Conservation (phyloP, 2,113 vertebrate species). For the Strix aluco region DNA sequence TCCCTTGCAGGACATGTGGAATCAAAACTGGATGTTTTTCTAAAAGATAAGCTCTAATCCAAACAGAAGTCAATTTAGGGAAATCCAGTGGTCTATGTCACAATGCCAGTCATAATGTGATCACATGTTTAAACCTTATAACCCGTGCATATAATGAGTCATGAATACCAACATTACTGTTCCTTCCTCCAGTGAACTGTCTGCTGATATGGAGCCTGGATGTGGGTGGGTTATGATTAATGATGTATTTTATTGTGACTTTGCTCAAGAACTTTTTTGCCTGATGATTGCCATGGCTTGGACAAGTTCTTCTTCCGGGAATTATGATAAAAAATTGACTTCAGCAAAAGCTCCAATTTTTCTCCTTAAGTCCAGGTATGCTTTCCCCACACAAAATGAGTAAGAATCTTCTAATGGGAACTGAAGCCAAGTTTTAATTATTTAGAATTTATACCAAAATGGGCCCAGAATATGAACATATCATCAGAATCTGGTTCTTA, state of each 20-base stretch:
- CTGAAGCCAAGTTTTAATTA: not conserved
- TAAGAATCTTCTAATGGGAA: not conserved
- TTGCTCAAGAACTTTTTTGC: not conserved
- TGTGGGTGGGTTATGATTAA: constrained; percentile 31
- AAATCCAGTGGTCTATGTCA: not conserved
- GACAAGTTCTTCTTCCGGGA: constrained; percentile 2
- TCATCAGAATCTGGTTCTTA: not conserved
- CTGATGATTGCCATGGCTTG: not conserved
- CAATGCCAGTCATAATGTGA: not conserved
- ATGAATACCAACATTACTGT: constrained; percentile 3
- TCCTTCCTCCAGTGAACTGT: constrained; percentile 38
- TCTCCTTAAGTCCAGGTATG: not conserved
- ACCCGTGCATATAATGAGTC: constrained; percentile 7
- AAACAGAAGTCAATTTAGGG: constrained; percentile 17
- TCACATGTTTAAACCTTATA: constrained; percentile 8
- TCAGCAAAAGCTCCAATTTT: not conserved
- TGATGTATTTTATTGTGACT: not conserved
- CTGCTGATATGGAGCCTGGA: not conserved
- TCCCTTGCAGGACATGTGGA: not conserved
- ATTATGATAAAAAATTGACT: not conserved
- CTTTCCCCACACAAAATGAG: not conserved
- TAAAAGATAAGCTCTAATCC: constrained; percentile 32
- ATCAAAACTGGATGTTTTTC: constrained; percentile 46
- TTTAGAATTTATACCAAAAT: not conserved
- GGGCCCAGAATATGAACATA: not conserved